phyloP scores from a whole-genome alignment of 2,888 invertebrate genomes.

The Tipula helvola region DNA sequence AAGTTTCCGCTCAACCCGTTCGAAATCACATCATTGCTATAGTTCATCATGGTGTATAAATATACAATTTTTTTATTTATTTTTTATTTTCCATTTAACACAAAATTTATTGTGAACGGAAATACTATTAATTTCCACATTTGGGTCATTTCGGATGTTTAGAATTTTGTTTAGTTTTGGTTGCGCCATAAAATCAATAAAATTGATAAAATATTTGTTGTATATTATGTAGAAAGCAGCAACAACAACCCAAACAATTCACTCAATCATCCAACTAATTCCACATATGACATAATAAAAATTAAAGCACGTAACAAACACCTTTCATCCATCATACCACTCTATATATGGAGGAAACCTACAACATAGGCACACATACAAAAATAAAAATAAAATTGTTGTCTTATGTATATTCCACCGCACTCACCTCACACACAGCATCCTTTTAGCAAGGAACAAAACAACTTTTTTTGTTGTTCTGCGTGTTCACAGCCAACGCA shows the following conservation, averaged over 20 bases:
- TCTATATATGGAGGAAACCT: not conserved
- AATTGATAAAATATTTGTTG: not conserved
- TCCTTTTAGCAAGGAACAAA: not conserved
- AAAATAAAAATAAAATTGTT: not conserved
- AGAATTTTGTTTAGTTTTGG: not conserved
- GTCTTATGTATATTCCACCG: not conserved
- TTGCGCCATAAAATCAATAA: not conserved
- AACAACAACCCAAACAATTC: not conserved
- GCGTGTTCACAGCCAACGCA: not conserved
- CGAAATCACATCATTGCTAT: not conserved
- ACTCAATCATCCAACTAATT: constrained; percentile 4
- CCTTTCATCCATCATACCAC: not conserved
- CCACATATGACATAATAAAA: not conserved
- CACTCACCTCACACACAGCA: not conserved
- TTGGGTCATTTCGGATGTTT: not conserved
- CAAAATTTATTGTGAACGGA: not conserved
- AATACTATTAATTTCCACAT: not conserved
- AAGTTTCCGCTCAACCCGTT: not conserved
- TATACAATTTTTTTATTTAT: not conserved
- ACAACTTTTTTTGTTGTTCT: not conserved
- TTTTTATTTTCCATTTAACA: not conserved
- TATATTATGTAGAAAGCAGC: not conserved
- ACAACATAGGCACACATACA: not conserved
- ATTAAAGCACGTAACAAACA: constrained; percentile 4
- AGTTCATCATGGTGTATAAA: not conserved